Evolutionary conservation across 2,113 vertebrate genomes (phyloP).

Genomic region (Scortum barcoo): DNA sequence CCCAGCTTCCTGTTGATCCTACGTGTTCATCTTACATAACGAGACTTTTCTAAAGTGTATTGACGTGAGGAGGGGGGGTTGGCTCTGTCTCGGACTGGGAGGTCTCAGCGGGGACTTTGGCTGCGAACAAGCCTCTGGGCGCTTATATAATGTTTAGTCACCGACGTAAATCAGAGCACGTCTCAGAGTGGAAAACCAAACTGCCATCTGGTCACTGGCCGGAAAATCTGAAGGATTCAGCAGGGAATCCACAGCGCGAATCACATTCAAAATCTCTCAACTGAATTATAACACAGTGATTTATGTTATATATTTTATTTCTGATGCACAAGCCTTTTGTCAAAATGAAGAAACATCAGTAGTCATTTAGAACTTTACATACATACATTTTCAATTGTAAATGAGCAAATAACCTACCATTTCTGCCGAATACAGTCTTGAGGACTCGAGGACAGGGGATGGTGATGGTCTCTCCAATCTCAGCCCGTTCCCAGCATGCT

Average conservation of each 20-base stretch:
- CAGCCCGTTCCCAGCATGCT: slow-evolving; percentile 70
- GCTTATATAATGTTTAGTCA: slow-evolving; percentile 50
- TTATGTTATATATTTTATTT: too few species aligned
- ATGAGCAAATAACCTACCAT: slow-evolving; percentile 49
- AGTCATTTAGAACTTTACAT: too few species aligned
- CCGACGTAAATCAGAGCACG: slow-evolving; percentile 33
- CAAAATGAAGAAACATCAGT: too few species aligned
- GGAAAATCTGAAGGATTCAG: slow-evolving; percentile 14
- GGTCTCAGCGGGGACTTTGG: not conserved
- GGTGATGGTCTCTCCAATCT: slow-evolving; percentile 62
- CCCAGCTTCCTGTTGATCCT: not conserved
- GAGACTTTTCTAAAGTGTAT: not conserved
- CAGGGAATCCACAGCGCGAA: not conserved
- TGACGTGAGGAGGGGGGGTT: slow-evolving; percentile 8
- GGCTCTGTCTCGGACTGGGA: not conserved
- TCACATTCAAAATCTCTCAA: not conserved
- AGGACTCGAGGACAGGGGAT: slow-evolving; percentile 73
- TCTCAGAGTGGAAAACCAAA: slow-evolving; percentile 30
- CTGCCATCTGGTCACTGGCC: slow-evolving; percentile 54
- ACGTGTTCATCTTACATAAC: slow-evolving; percentile 3
- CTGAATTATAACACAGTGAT: too few species aligned
- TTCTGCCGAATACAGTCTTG: slow-evolving; percentile 66
- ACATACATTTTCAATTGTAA: too few species aligned
- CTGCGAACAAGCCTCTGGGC: slow-evolving; percentile 18
- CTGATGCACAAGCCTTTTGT: too few species aligned